A percentile compares a stretch with the other conserved stretches of the same genome.
Evolutionary conservation across 2,113 vertebrate genomes (phyloP).

Genomic region (Patagioenas fasciata): DNA sequence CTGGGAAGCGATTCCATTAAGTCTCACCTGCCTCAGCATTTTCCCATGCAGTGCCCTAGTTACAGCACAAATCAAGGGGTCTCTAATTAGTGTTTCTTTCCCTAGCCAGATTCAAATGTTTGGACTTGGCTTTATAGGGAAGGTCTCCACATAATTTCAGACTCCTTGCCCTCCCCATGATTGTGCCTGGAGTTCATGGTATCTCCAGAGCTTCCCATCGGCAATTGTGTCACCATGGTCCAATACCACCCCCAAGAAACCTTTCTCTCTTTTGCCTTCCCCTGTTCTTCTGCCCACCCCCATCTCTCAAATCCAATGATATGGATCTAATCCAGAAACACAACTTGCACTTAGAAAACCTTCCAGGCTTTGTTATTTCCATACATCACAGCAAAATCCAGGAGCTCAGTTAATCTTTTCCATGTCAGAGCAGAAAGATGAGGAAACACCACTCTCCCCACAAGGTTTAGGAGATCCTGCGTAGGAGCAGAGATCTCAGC

Average conservation of each 20-base stretch:
- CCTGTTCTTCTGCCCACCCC: not conserved
- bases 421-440: not conserved
- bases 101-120: not conserved
- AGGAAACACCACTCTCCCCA: not conserved
- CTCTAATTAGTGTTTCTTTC: slow-evolving; percentile 3
- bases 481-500: not conserved
- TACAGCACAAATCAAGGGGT: not conserved
- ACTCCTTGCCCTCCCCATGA: not conserved
- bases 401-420: not conserved
- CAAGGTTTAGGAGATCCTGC: not conserved
- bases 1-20: not conserved
- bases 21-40: slow-evolving; percentile 42
- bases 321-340: slow-evolving; percentile 26
- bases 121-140: not conserved
- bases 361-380: slow-evolving; percentile 17
- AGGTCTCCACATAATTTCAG: not conserved
- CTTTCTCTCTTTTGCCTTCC: not conserved
- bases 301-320: not conserved
- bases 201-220: not conserved
- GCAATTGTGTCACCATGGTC: fast-evolving
- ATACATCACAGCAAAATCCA: not conserved
- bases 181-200: not conserved
- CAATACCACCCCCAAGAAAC: not conserved
- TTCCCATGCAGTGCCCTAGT: not conserved
- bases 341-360: not conserved